Conservation (phyloP, 1,140 invertebrate species). For the Tribolium castaneum region DNA sequence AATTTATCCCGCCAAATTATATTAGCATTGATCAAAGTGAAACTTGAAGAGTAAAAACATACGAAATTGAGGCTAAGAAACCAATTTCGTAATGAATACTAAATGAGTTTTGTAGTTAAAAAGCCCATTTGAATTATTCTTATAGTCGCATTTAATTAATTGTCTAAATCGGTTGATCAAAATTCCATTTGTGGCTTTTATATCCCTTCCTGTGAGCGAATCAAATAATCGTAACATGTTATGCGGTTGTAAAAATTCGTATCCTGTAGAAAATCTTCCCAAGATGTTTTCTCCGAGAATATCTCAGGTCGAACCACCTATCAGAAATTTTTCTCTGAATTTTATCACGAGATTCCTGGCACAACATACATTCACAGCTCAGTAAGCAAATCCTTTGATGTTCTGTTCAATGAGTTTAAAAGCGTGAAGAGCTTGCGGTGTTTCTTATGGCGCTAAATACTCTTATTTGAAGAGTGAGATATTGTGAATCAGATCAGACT, state of each 20-base stretch:
- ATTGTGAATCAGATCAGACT: not conserved
- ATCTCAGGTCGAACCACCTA: not conserved
- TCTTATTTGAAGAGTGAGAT: not conserved
- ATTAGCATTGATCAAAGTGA: too few species aligned
- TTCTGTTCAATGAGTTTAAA: not conserved
- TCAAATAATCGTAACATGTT: not conserved
- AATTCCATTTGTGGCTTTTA: not conserved
- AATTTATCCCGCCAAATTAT: too few species aligned
- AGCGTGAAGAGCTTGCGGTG: not conserved
- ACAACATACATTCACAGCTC: not conserved
- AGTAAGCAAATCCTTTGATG: not conserved
- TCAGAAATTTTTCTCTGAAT: not conserved
- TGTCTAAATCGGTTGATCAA: too few species aligned
- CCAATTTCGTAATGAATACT: too few species aligned
- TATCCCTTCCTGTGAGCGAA: not conserved
- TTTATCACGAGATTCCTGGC: not conserved
- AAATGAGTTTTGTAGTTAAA: too few species aligned
- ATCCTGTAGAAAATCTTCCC: not conserved
- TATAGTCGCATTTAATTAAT: too few species aligned
- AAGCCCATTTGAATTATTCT: too few species aligned
- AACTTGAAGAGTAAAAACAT: too few species aligned
- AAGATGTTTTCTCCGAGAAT: not conserved
- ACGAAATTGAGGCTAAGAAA: too few species aligned
- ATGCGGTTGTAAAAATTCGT: not conserved
- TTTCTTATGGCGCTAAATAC: not conserved